Evolutionary conservation across 1,140 invertebrate species (phyloP).

Genomic region (Hypsibius dujardini): DNA sequence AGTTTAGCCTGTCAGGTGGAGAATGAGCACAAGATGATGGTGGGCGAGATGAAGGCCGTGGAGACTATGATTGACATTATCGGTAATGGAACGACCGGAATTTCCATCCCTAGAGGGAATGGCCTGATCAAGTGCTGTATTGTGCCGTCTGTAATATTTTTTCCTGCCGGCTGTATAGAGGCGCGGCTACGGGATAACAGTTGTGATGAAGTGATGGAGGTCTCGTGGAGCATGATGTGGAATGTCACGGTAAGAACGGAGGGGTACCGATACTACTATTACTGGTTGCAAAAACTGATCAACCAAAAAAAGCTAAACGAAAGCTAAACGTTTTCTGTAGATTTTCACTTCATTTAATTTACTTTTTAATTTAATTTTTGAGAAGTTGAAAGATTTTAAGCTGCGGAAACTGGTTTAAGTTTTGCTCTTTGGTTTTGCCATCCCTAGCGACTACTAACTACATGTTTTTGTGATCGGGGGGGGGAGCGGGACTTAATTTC

Average conservation of each 20-base stretch:
- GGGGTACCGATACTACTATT: too few relatives aligned
- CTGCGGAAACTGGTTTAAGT: too few relatives aligned
- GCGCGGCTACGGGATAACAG: constrained; percentile 17
- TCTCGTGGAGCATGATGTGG: constrained; percentile 90
- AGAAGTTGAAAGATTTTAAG: too few relatives aligned
- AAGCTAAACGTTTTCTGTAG: too few relatives aligned
- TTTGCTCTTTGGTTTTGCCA: too few relatives aligned
- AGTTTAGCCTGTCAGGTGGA: constrained; percentile 89
- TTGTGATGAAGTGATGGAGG: constrained; percentile 88
- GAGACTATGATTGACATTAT: constrained; percentile 28
- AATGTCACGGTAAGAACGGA: constrained; percentile 53
- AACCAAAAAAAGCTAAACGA: too few relatives aligned
- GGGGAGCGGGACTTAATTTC: too few relatives aligned
- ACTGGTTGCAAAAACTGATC: too few relatives aligned
- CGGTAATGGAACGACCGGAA: neutral
- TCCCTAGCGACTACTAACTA: too few relatives aligned
- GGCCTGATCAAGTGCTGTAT: constrained; percentile 2
- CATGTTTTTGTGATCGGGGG: too few relatives aligned
- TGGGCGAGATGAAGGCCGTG: constrained; percentile 74
- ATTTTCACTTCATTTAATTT: too few relatives aligned
- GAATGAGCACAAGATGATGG: constrained; percentile 65
- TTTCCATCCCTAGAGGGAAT: neutral
- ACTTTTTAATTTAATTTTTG: too few relatives aligned
- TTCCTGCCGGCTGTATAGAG: neutral
- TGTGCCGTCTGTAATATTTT: constrained; percentile 14